Conservation (phyloP, 2,113 vertebrate genomes). For the Xenotilapia flavipinnis region DNA sequence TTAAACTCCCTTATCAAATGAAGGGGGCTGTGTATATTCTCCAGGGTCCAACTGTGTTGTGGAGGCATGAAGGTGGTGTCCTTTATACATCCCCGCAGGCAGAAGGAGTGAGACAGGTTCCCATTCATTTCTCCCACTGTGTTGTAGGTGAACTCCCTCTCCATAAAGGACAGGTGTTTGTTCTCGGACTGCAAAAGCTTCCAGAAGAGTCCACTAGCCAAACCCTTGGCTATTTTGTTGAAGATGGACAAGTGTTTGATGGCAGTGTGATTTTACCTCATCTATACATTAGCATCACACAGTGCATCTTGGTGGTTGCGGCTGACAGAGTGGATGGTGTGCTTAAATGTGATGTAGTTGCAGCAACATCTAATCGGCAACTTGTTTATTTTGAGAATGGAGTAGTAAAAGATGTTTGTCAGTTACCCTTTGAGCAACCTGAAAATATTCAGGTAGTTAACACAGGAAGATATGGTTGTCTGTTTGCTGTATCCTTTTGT, state of each 20-base stretch:
- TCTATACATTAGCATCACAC: conserved; percentile 76
- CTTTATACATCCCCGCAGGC: conserved; percentile 69
- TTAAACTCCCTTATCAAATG: conserved; percentile 75
- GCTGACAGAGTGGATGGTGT: conserved; percentile 37
- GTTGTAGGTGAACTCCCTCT: conserved; percentile 75
- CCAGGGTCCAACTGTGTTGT: conserved; percentile 80
- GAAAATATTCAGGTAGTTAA: conserved; percentile 68
- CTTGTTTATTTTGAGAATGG: conserved; percentile 83
- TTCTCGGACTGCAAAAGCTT: conserved; percentile 68
- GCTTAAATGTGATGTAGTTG: conserved; percentile 68
- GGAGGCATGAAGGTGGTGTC: conserved; percentile 69
- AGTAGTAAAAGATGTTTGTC: conserved; percentile 72
- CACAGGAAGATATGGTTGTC: conserved; percentile 60
- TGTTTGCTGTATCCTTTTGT: conserved; percentile 77
- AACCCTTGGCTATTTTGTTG: conserved; percentile 68
- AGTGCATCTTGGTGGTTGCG: conserved; percentile 66
- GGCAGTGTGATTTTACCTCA: conserved; percentile 74
- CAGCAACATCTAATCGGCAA: conserved; percentile 77
- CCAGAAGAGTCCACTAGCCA: conserved; percentile 37
- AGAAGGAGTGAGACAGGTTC: conserved; percentile 61
- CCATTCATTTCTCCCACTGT: conserved; percentile 67
- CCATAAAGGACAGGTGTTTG: conserved; percentile 56
- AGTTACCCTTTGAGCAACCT: conserved; percentile 80
- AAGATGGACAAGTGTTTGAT: conserved; percentile 63
- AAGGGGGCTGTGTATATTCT: conserved; percentile 71